Conservation (phyloP, 2,113 vertebrate genomes). For the Labeo rohita region DNA sequence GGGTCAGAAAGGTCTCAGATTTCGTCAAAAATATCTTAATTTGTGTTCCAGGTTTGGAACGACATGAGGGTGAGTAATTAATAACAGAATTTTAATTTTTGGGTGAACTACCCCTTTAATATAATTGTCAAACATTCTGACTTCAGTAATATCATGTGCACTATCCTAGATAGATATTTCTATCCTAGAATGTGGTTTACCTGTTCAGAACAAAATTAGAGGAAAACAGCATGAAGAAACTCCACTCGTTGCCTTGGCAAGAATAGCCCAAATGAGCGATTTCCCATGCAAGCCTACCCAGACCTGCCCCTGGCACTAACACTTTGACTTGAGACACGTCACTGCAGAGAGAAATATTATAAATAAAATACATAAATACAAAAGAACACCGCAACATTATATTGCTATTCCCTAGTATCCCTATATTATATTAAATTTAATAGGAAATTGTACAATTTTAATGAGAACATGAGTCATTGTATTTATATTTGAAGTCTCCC, state of each 20-base stretch:
- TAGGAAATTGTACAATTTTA: neutral
- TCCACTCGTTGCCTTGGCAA: conserved; percentile 99
- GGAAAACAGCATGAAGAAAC: conserved; percentile 99
- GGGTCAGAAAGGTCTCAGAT: too few relatives aligned
- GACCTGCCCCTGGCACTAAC: conserved; percentile 95
- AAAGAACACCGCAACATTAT: neutral
- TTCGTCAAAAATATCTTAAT: too few relatives aligned
- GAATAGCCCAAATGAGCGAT: conserved; percentile 92
- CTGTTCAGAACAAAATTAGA: conserved; percentile 99
- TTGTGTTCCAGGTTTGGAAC: too few relatives aligned
- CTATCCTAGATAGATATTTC: neutral
- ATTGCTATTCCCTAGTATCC: neutral
- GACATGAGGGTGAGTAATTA: too few relatives aligned
- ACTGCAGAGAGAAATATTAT: conserved; percentile 75
- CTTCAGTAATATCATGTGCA: neutral
- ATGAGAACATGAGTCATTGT: neutral
- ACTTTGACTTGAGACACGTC: conserved; percentile 94
- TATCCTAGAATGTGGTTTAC: conserved; percentile 71
- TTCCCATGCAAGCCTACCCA: conserved; percentile 98
- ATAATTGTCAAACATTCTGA: neutral
- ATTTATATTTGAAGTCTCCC: too few relatives aligned
- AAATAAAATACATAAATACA: too few relatives aligned
- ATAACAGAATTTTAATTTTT: too few relatives aligned
- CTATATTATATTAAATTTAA: neutral
- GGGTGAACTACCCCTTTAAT: neutral